Evolutionary conservation across 2,113 vertebrate genomes (phyloP).

Genomic region (Varanus komodoensis): DNA sequence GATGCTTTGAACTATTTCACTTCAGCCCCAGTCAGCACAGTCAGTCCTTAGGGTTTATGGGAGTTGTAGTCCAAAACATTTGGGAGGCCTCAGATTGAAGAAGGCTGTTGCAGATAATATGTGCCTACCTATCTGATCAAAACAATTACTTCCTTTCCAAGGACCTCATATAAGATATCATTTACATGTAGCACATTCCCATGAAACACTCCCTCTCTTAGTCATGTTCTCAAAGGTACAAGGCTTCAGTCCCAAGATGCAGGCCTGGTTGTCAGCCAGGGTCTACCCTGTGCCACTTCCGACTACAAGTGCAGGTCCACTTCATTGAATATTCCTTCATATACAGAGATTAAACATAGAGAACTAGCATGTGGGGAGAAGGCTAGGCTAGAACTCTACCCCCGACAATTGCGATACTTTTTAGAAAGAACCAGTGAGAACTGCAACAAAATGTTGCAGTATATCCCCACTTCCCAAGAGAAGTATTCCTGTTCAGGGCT

Average conservation of each 20-base stretch:
- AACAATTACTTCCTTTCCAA: background rate
- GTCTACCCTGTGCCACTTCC: too few relatives aligned
- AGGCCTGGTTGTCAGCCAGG: background rate
- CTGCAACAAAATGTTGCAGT: background rate
- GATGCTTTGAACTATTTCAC: too few relatives aligned
- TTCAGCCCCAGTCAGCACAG: too few relatives aligned
- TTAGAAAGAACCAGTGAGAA: background rate
- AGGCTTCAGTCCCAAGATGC: background rate
- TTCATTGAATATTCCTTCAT: background rate
- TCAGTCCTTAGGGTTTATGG: too few relatives aligned
- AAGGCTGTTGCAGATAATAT: background rate
- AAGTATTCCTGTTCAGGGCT: background rate
- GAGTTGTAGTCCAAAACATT: too few relatives aligned
- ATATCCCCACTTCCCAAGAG: background rate
- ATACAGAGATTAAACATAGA: background rate
- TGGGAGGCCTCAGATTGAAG: background rate
- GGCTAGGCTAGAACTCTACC: too few relatives aligned
- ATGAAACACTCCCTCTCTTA: background rate
- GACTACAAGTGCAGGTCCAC: too few relatives aligned
- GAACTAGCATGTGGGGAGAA: too few relatives aligned
- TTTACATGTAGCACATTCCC: background rate
- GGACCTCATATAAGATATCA: background rate
- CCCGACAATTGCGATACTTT: too few relatives aligned
- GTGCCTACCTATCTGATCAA: slow-evolving; percentile 27
- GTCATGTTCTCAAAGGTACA: background rate